These are phyloP conservation scores for Poecile atricapillus DNA, from an alignment of 2,113 vertebrate genomes.

Conservation along the genomic window DNA sequence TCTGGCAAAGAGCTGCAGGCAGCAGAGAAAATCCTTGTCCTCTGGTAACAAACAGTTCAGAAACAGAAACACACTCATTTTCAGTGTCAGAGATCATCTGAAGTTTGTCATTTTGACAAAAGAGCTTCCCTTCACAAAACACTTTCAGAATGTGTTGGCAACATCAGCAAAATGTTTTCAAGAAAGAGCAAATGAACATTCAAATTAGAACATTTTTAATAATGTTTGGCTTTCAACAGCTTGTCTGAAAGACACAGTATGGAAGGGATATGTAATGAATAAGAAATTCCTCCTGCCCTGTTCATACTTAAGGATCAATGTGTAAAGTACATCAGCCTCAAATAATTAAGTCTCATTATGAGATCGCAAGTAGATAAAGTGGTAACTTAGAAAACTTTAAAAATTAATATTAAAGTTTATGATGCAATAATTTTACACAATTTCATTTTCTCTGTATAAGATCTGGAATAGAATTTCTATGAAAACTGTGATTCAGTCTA, in stretches of 20 bases:
- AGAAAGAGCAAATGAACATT: background rate
- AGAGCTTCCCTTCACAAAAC: background rate
- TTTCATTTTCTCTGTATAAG: background rate
- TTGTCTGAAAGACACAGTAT: background rate
- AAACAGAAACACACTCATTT: background rate
- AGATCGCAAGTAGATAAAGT: background rate
- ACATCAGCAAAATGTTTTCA: background rate
- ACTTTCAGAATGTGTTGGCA: background rate
- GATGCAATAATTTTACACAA: background rate
- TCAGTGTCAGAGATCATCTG: background rate
- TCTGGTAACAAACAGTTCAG: background rate
- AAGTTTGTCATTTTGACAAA: slow-evolving; percentile 18
- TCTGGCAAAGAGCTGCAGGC: background rate
- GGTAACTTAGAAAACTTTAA: background rate
- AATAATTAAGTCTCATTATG: background rate
- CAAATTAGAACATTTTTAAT: background rate
- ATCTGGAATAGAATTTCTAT: background rate
- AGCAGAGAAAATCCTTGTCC: background rate
- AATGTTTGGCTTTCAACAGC: background rate
- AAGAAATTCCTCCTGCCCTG: background rate
- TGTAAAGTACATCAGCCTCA: background rate
- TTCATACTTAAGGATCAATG: background rate
- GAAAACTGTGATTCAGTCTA: background rate
- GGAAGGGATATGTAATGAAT: background rate
- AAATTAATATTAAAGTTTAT: background rate